A percentile compares a stretch with the other conserved stretches of the same genome.
phyloP scores from a whole-genome alignment of 2,113 vertebrate genomes.

The Lepus timidus region DNA sequence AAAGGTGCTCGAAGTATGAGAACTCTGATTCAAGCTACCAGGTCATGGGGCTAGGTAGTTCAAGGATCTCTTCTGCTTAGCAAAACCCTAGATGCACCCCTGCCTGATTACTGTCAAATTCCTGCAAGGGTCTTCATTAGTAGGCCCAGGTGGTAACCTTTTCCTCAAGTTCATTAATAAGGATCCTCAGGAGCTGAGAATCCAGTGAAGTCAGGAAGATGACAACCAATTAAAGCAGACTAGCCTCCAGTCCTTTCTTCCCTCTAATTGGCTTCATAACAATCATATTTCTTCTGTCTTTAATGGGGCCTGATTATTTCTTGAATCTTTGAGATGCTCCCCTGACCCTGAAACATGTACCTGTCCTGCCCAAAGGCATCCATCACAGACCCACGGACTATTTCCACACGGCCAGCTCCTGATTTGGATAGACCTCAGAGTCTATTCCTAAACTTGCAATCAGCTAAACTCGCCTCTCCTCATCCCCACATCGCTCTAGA shows the following conservation, averaged over 20 bases:
- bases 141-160: constrained; percentile 70
- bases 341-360: not conserved
- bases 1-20: not conserved
- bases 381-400: not conserved
- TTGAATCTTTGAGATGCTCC: constrained; percentile 30
- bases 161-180: constrained; percentile 71
- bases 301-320: constrained; percentile 26
- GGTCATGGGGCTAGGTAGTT: not conserved
- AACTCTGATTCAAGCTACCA: constrained; percentile 33
- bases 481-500: not conserved
- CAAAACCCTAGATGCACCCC: not conserved
- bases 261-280: constrained; percentile 60
- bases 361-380: constrained; percentile 22
- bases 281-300: constrained; percentile 33
- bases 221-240: constrained; percentile 71
- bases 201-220: constrained; percentile 58
- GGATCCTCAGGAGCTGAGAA: constrained; percentile 46
- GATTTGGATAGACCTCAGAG: constrained; percentile 48
- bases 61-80: constrained; percentile 34
- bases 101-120: constrained; percentile 61
- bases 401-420: constrained; percentile 9
- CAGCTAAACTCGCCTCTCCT: constrained; percentile 14
- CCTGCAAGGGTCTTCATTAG: constrained; percentile 60
- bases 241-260: not conserved
- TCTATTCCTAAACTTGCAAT: constrained; percentile 47